Evolutionary conservation across 2,888 invertebrate species (phyloP), one percentile per base, ranked within the genome.

Genomic region (Hymenopus coronatus): DNA sequence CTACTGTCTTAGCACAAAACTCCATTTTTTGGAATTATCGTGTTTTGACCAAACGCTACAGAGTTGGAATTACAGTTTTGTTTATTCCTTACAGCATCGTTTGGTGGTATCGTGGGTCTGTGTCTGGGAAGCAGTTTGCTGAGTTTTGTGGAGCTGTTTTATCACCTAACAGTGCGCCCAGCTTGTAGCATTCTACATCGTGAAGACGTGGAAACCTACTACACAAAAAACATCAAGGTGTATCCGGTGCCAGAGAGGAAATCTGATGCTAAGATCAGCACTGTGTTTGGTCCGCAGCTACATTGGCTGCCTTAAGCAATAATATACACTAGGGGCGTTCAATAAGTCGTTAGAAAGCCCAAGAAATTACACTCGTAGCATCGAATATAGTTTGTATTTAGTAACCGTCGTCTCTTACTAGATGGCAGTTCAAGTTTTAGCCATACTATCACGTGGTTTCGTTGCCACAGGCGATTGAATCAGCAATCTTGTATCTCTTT

Each of bases 81-180:
- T 88, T 14, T 84, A 4, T n/a, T 84, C 14, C 30, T 89, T 89
- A 1, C 89, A 90, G 90, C 90, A 6, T 90, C 90, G 6, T 90
- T 90, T 46, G 90, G 90, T 3, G 90, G 90, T 3, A 90, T 90
- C 20, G 89, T 90, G 33, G 90, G 90, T 3, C 84, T 90, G 25
- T 90, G 89, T 46, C 87, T 90, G 25, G 90, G 90, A 30, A 89
- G 90, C 88, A 90, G 90, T 70, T 88, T 90, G 4, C 86, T 90
- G 28, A 90, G 90, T 40, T 83, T 90, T 27, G 89, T 90, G 25
- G 90, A 90, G 89, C 7, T 90, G 30, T 14, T 90, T 0, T 90
- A 90, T 85, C 89, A 88, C 83, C 88, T 90, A 82, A 85, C 89
- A 14, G 70, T 90, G 15, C 90, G 90, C n/a, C 89, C 90, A 9